These are phyloP conservation scores for Atractosteus spatula DNA, from an alignment of 2,113 vertebrate species.

Conservation along the genomic window DNA sequence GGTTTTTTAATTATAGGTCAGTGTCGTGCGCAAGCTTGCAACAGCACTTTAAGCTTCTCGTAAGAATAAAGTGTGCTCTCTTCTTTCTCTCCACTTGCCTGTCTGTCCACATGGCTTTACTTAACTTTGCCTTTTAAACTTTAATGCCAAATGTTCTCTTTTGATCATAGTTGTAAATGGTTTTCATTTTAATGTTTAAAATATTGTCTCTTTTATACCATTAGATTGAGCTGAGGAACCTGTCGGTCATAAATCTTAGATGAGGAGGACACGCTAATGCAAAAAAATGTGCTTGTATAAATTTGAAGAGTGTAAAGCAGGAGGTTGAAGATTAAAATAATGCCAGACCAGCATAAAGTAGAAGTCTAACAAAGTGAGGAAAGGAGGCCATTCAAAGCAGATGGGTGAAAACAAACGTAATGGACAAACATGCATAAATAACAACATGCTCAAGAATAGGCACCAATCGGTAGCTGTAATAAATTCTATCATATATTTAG, in stretches of 20 bases:
- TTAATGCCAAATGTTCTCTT: constrained; percentile 90
- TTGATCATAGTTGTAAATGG: constrained; percentile 95
- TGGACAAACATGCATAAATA: constrained; percentile 96
- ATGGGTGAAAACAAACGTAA: constrained; percentile 89
- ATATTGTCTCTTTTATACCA: constrained; percentile 91
- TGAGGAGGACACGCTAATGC: constrained; percentile 84
- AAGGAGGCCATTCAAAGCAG: constrained; percentile 80
- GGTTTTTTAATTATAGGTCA: constrained; percentile 73
- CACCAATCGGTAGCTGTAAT: constrained; percentile 17
- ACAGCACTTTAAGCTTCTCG: constrained; percentile 63
- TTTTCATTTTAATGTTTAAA: constrained; percentile 99
- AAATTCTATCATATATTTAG: constrained; percentile 32
- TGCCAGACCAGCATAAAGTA: constrained; percentile 72
- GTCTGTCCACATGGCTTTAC: constrained; percentile 71
- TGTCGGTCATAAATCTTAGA: constrained; percentile 92
- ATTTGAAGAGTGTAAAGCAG: constrained; percentile 84
- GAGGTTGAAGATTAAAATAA: constrained; percentile 86
- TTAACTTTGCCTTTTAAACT: constrained; percentile 82
- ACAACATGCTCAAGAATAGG: constrained; percentile 56
- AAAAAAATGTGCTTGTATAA: constrained; percentile 86
- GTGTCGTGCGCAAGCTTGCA: constrained; percentile 60
- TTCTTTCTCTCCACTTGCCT: constrained; percentile 52
- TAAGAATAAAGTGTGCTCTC: constrained; percentile 46
- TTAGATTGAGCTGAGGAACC: constrained; percentile 81
- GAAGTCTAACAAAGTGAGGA: constrained; percentile 65